These are phyloP conservation scores for Rapana venosa DNA, from an alignment of 2,888 invertebrate genomes.

Conservation along the genomic window DNA sequence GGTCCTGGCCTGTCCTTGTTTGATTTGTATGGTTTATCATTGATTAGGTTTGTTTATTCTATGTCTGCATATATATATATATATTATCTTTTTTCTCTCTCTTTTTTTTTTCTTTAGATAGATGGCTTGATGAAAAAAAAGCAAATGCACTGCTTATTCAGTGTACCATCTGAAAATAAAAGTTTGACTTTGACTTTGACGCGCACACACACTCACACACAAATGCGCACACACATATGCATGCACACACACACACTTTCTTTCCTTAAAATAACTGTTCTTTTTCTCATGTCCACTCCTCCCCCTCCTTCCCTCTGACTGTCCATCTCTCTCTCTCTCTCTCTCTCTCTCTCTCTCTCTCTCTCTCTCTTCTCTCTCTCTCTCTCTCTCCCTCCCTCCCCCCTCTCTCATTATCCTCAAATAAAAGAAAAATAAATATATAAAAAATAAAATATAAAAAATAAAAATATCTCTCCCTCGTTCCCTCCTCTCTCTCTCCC, in stretches of 20 bases:
- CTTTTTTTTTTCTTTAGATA: background rate
- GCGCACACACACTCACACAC: conserved; percentile 2
- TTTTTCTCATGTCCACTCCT: background rate
- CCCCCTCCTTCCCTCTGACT: background rate
- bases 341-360: background rate
- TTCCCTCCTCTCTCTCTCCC: background rate
- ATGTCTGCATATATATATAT: background rate
- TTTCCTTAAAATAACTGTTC: background rate
- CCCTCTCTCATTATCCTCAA: too few species aligned
- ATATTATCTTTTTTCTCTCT: too few species aligned
- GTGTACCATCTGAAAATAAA: too few species aligned
- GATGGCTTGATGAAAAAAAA: too few species aligned
- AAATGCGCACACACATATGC: background rate
- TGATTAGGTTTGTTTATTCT: too few species aligned
- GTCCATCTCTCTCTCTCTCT: background rate
- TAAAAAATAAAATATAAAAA: too few species aligned
- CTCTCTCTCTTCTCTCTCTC: conserved; percentile 3
- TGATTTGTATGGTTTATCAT: too few species aligned
- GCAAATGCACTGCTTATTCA: too few species aligned
- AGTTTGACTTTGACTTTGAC: too few species aligned
- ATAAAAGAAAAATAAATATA: too few species aligned
- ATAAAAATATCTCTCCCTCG: background rate
- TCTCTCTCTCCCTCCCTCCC: background rate
- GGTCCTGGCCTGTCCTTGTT: too few species aligned
- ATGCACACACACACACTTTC: too few species aligned